phyloP scores from a whole-genome alignment of 2,888 invertebrate genomes.

The Pristionchus maxplancki region DNA sequence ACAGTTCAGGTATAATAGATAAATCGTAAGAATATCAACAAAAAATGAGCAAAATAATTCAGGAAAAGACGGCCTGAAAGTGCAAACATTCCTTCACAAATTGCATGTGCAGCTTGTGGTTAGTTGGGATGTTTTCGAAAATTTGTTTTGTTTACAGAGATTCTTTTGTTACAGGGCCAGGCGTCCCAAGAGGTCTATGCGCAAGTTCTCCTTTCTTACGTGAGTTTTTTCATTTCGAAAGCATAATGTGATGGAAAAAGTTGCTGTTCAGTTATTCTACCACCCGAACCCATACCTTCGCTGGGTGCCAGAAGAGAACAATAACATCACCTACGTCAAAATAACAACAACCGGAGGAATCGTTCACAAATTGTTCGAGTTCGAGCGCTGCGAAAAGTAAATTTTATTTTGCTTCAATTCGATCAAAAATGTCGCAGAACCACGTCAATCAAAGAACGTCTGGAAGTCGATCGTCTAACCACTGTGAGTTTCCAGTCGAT shows the following conservation, averaged over 20 bases:
- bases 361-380: background rate
- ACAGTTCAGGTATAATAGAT: background rate
- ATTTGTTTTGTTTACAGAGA: too few species aligned
- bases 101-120: background rate
- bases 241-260: too few species aligned
- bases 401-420: background rate
- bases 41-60: too few species aligned
- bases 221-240: background rate
- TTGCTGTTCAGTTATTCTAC: background rate
- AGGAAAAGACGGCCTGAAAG: background rate
- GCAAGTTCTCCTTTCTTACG: background rate
- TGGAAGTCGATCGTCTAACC: background rate
- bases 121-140: background rate
- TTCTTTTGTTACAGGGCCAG: background rate
- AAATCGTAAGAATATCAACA: too few species aligned
- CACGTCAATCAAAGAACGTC: background rate
- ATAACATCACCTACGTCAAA: background rate
- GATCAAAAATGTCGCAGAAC: background rate
- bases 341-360: background rate
- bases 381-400: background rate
- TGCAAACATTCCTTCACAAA: background rate
- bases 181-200: background rate
- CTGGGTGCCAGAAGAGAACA: background rate
- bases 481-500: background rate
- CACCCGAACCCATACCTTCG: background rate